Evolutionary conservation across 2,113 vertebrate species (phyloP).

Genomic region (Percina caprodes): DNA sequence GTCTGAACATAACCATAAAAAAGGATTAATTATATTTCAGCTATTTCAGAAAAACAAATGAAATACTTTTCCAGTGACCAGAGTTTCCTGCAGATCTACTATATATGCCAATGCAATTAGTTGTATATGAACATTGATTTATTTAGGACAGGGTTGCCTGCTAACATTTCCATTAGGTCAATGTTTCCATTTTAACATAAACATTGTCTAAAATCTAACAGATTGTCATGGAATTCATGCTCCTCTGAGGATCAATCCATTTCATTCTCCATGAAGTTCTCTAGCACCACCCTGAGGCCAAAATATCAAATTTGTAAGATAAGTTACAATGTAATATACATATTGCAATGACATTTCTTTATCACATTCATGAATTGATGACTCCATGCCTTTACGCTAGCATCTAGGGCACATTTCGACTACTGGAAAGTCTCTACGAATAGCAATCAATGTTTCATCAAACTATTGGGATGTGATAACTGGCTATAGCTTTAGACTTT

Average conservation of each 20-base stretch:
- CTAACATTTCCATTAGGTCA: background rate
- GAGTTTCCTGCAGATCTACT: too few species aligned
- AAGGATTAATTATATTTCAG: too few species aligned
- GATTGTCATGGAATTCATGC: background rate
- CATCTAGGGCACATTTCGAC: background rate
- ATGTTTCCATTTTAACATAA: background rate
- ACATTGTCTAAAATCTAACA: background rate
- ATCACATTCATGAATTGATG: background rate
- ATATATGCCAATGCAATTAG: background rate
- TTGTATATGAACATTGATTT: background rate
- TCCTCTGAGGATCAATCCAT: background rate
- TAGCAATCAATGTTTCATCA: background rate
- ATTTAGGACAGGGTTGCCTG: background rate
- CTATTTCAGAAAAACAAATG: too few species aligned
- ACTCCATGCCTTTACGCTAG: background rate
- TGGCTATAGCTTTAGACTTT: too few species aligned
- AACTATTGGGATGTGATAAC: background rate
- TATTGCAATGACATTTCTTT: background rate
- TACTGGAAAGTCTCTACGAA: background rate
- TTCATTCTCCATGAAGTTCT: background rate
- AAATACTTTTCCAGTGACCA: too few species aligned
- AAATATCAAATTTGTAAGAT: background rate
- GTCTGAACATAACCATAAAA: too few species aligned
- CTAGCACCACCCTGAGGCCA: too few species aligned
- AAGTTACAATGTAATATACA: background rate